A percentile compares a stretch with the other conserved stretches of the same genome.
Conservation (phyloP, 2,888 invertebrate genomes). For the Arge pagana region DNA sequence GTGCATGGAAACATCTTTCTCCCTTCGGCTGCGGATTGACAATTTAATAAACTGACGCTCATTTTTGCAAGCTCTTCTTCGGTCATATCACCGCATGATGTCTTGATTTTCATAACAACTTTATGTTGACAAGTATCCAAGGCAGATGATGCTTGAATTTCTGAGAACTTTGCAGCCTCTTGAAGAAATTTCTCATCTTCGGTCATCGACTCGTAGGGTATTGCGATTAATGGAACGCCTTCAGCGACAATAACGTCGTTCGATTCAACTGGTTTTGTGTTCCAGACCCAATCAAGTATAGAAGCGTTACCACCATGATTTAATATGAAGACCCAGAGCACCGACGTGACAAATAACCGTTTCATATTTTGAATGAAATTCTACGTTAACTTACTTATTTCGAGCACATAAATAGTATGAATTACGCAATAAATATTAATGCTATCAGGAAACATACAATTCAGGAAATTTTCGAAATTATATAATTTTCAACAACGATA, state of each 20-base stretch:
- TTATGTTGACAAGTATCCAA: constrained; percentile 70
- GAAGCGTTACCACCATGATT: constrained; percentile 29
- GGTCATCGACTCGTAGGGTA: constrained; percentile 53
- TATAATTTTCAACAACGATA: too few relatives aligned
- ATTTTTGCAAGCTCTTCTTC: constrained; percentile 71
- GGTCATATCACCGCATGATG: constrained; percentile 64
- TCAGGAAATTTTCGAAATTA: too few relatives aligned
- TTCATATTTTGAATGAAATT: too few relatives aligned
- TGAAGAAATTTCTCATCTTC: constrained; percentile 68
- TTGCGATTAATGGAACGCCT: constrained; percentile 46
- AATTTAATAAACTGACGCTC: constrained; percentile 70
- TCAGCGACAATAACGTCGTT: constrained; percentile 38
- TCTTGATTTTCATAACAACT: constrained; percentile 66
- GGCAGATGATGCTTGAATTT: constrained; percentile 62
- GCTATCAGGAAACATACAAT: too few relatives aligned
- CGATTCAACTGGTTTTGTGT: constrained; percentile 33
- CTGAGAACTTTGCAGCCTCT: constrained; percentile 65
- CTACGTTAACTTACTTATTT: too few relatives aligned
- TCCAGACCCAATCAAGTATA: constrained; percentile 52
- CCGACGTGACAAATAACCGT: not conserved
- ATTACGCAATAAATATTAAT: too few relatives aligned
- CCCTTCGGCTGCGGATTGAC: constrained; percentile 68
- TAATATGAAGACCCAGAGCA: not conserved
- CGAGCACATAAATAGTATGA: too few relatives aligned
- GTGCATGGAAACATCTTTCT: constrained; percentile 66